Percentiles rank a stretch among this genome's conserved stretches.
phyloP scores from a whole-genome alignment of 2,113 vertebrate species.

The Crocuta crocuta region DNA sequence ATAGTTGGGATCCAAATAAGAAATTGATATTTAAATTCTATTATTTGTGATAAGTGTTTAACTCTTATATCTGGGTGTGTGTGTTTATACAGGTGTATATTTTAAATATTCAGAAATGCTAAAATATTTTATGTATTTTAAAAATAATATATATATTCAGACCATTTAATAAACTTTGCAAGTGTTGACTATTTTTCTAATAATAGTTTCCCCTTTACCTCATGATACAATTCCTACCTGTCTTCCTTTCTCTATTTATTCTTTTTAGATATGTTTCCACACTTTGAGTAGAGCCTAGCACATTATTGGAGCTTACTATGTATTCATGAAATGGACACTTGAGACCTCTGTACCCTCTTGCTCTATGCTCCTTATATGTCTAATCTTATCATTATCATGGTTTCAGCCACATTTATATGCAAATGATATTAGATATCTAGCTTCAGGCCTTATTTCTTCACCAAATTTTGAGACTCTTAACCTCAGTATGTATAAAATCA shows the following conservation, averaged over 20 bases:
- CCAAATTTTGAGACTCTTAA: not conserved
- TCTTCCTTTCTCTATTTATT: not conserved
- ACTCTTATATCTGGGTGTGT: not conserved
- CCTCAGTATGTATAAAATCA: not conserved
- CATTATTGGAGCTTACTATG: not conserved
- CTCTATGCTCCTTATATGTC: not conserved
- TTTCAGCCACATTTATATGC: not conserved
- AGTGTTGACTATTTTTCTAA: not conserved
- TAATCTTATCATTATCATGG: not conserved
- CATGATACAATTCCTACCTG: not conserved
- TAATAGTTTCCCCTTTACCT: not conserved
- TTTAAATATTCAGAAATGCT: not conserved
- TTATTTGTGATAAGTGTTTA: not conserved
- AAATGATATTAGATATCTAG: not conserved
- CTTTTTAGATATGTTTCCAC: not conserved
- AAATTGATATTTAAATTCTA: constrained; percentile 12
- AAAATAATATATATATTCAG: not conserved
- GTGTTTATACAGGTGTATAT: not conserved
- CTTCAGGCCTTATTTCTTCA: not conserved
- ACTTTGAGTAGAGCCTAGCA: not conserved
- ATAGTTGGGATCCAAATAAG: not conserved
- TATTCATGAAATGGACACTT: not conserved
- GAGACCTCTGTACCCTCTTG: not conserved
- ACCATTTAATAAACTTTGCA: not conserved
- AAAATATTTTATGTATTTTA: not conserved